These are phyloP conservation scores for Typhlomys cinereus DNA, from an alignment of 2,113 vertebrate species.

Conservation along the genomic window DNA sequence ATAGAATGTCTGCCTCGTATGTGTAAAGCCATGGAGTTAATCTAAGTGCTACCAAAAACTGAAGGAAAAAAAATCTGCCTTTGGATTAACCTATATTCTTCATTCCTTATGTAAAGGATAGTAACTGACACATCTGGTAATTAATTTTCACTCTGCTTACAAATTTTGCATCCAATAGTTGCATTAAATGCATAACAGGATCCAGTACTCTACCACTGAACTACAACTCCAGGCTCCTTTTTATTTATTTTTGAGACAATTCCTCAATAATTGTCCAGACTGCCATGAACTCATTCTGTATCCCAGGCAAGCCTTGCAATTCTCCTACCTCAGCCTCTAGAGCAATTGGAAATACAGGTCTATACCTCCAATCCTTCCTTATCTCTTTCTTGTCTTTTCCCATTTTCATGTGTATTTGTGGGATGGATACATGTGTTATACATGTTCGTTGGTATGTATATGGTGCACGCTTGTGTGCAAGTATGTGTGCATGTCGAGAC, in stretches of 20 bases:
- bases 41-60: too few species aligned
- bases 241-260: too few species aligned
- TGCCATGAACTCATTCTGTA: not conserved
- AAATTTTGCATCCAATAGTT: not conserved
- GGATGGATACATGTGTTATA: too few species aligned
- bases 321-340: not conserved
- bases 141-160: not conserved
- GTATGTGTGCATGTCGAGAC: too few species aligned
- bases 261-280: not conserved
- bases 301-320: not conserved
- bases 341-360: not conserved
- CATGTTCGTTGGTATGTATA: too few species aligned
- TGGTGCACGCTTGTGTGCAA: too few species aligned
- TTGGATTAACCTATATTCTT: not conserved
- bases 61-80: not conserved
- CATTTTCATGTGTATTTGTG: too few species aligned
- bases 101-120: not conserved
- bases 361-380: too few species aligned
- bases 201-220: not conserved
- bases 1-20: too few species aligned
- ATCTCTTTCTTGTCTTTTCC: too few species aligned
- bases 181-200: not conserved
- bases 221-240: not conserved
- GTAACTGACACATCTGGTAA: not conserved
- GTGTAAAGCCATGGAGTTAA: not conserved